These are phyloP conservation scores for Fragum fragum DNA, from an alignment of 2,888 invertebrate species.

Conservation along the genomic window DNA sequence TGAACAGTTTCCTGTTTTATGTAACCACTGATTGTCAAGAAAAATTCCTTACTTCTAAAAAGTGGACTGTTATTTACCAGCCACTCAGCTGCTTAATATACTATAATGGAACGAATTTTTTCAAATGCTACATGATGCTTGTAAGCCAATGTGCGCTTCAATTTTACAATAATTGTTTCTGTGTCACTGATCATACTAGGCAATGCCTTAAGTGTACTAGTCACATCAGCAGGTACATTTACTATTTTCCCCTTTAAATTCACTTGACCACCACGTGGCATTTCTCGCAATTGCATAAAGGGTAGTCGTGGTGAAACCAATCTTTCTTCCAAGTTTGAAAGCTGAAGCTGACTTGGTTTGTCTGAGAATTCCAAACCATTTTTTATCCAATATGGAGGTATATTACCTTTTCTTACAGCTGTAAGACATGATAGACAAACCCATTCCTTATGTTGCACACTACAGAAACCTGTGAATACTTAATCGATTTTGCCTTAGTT, in stretches of 20 bases:
- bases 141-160: conserved; percentile 50
- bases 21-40: conserved; percentile 42
- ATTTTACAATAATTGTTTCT: conserved; percentile 56
- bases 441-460: conserved; percentile 42
- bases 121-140: conserved; percentile 56
- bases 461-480: conserved; percentile 9
- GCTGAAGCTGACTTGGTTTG: conserved; percentile 47
- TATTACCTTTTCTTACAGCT: conserved; percentile 25
- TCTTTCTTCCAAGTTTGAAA: conserved; percentile 61
- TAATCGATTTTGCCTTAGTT: not conserved
- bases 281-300: conserved; percentile 59
- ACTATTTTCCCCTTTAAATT: conserved; percentile 58
- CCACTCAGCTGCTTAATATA: conserved; percentile 58
- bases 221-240: conserved; percentile 64
- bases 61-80: conserved; percentile 57
- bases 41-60: conserved; percentile 51
- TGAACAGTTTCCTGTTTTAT: not conserved
- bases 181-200: conserved; percentile 50
- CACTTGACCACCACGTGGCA: conserved; percentile 60
- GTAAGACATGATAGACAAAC: conserved; percentile 34
- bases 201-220: conserved; percentile 42
- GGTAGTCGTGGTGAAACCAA: conserved; percentile 59
- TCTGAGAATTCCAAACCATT: conserved; percentile 55
- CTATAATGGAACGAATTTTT: conserved; percentile 54
- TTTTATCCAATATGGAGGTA: conserved; percentile 36